These are phyloP conservation scores for Dichetophora obliterata DNA, from an alignment of 2,888 invertebrate species.

Conservation along the genomic window DNA sequence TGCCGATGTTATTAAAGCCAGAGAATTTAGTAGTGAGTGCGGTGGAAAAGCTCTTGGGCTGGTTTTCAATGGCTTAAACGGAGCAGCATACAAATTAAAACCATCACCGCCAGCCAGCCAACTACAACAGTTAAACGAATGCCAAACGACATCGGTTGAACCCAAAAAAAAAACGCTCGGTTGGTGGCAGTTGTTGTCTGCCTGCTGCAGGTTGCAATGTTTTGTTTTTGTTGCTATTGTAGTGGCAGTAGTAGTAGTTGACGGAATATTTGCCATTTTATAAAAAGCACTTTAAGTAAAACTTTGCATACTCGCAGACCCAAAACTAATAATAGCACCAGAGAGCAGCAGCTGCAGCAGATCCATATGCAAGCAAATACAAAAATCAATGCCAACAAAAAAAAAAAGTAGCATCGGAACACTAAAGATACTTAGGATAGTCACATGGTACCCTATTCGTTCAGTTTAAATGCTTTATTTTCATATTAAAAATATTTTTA, in stretches of 20 bases:
- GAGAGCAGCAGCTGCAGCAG: background rate
- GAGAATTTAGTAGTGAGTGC: background rate
- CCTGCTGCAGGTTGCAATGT: background rate
- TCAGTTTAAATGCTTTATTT: background rate
- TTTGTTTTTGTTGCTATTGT: background rate
- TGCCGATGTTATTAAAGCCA: background rate
- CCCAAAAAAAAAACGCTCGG: background rate
- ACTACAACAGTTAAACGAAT: background rate
- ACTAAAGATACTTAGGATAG: too few species aligned
- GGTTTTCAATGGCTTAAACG: slow-evolving; percentile 39
- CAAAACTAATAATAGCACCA: slow-evolving; percentile 21
- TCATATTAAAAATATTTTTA: background rate
- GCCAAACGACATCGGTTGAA: background rate
- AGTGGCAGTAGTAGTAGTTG: background rate
- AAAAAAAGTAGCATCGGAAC: background rate
- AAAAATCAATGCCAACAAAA: background rate
- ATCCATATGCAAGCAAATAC: background rate
- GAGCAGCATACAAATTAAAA: slow-evolving; percentile 45
- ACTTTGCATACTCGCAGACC: slow-evolving; percentile 10
- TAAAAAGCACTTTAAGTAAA: background rate
- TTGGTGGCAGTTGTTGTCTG: background rate
- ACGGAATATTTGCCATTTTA: slow-evolving; percentile 23
- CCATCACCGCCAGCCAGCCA: slow-evolving; percentile 15
- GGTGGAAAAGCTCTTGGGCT: slow-evolving; percentile 19
- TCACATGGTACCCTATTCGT: too few species aligned